Conservation (phyloP, 2,888 invertebrate genomes). For the Aspidiotus destructor region DNA sequence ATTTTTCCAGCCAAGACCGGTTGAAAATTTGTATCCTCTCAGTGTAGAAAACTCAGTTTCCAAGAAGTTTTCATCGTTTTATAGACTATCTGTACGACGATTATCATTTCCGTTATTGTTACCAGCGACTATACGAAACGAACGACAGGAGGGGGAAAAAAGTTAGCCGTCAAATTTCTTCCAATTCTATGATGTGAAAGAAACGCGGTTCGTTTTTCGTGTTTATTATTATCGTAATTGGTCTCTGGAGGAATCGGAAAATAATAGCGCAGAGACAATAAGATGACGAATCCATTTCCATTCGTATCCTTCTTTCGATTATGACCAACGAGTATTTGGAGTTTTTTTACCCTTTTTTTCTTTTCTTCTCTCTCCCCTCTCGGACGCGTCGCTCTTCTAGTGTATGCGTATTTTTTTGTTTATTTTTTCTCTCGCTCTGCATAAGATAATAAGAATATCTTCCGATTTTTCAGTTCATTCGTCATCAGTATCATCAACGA, state of each 20-base stretch:
- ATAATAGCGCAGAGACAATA: conserved; percentile 5
- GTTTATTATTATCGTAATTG: conserved; percentile 19
- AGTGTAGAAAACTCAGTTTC: too few relatives aligned
- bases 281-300: conserved; percentile 16
- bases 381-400: not conserved
- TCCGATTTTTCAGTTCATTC: not conserved
- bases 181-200: too few relatives aligned
- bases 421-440: not conserved
- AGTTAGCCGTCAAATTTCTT: too few relatives aligned
- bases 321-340: conserved; percentile 3
- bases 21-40: too few relatives aligned
- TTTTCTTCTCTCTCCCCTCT: not conserved
- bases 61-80: too few relatives aligned
- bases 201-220: not conserved
- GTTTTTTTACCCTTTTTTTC: not conserved
- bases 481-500: conserved; percentile 5
- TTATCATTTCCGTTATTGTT: too few relatives aligned
- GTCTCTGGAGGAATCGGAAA: conserved; percentile 6
- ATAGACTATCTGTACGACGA: too few relatives aligned
- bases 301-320: conserved; percentile 16
- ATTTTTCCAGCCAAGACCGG: too few relatives aligned
- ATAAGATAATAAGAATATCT: not conserved
- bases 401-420: not conserved
- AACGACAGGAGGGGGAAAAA: too few relatives aligned
- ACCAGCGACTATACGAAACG: too few relatives aligned